Conservation (phyloP, 2,797 vertebrate genomes). For the Spondyliosoma cantharus region DNA sequence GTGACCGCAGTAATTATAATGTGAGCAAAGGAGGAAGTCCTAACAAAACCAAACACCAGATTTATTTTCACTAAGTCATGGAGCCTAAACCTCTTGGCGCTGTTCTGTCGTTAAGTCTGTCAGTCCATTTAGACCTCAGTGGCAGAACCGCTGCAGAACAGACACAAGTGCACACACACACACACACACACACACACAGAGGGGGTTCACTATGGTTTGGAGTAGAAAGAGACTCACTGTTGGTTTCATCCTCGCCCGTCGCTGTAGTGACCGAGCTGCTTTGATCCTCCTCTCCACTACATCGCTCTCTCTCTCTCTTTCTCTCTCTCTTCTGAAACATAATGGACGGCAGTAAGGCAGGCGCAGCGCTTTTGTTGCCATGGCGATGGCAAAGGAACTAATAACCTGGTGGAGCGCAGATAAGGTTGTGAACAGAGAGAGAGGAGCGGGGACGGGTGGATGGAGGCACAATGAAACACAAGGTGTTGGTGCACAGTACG, state of each 20-base stretch:
- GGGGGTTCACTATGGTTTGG: slow-evolving; percentile 50
- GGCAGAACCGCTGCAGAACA: slow-evolving; percentile 17
- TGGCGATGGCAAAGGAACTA: slow-evolving; percentile 82
- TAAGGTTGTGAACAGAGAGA: slow-evolving; percentile 67
- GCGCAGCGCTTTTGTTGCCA: slow-evolving; percentile 82
- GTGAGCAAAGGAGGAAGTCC: no score
- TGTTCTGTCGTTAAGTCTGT: no score
- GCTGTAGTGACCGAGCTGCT: slow-evolving; percentile 58
- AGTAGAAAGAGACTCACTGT: slow-evolving; percentile 55
- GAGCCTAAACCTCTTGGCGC: no score
- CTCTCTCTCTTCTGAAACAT: slow-evolving; percentile 64
- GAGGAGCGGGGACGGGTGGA: slow-evolving; percentile 39
- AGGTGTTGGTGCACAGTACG: not conserved
- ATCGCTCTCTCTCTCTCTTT: slow-evolving; percentile 24
- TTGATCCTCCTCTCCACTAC: slow-evolving; percentile 59
- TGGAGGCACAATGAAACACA: slow-evolving; percentile 71
- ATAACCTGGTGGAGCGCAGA: slow-evolving; percentile 82
- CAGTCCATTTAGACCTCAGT: not conserved
- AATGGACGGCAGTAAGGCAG: slow-evolving; percentile 75
- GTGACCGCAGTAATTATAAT: no score
- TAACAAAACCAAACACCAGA: no score
- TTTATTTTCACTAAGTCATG: no score
- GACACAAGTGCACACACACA: slow-evolving; percentile 30
- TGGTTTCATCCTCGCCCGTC: slow-evolving; percentile 60
- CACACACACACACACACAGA: slow-evolving; percentile 41